These are phyloP conservation scores for Actinemys pallida DNA, from an alignment of 2,113 vertebrate species.

Conservation along the genomic window DNA sequence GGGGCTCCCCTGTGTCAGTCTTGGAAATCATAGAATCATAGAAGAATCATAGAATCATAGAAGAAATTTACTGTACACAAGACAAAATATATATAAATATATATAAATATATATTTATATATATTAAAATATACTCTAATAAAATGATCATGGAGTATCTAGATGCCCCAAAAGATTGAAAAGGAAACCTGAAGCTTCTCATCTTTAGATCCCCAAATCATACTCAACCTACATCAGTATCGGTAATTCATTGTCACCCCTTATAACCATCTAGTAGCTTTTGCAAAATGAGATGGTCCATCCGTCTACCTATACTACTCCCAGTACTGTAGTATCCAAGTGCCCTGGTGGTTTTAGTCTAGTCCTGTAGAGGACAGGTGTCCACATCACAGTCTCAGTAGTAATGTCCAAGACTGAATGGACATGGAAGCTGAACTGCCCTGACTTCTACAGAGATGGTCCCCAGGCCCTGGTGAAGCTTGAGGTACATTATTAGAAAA, in stretches of 20 bases:
- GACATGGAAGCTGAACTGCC: neutral
- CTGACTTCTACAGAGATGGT: neutral
- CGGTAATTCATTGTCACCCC: constrained; percentile 48
- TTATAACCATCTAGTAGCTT: constrained; percentile 24
- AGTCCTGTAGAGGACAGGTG: neutral
- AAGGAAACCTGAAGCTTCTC: constrained; percentile 52
- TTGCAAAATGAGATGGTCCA: constrained; percentile 22
- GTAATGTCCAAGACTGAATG: neutral
- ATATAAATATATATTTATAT: neutral
- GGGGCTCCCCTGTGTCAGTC: constrained; percentile 23
- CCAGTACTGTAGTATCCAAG: neutral
- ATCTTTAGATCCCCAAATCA: constrained; percentile 22
- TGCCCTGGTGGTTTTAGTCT: neutral
- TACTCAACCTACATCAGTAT: constrained; percentile 21
- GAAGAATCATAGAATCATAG: too few relatives aligned
- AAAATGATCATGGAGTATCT: constrained; percentile 61
- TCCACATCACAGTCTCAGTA: neutral
- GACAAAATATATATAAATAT: constrained; percentile 21
- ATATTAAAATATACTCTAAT: constrained; percentile 67
- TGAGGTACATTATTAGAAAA: neutral
- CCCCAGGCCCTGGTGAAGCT: neutral
- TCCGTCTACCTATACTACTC: neutral
- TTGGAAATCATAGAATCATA: too few relatives aligned
- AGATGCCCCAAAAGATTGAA: constrained; percentile 44
- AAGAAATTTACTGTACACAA: constrained; percentile 66